Evolutionary conservation across 1,140 invertebrate species (phyloP).

Genomic region (Gyrodactylus bullatarudis): DNA sequence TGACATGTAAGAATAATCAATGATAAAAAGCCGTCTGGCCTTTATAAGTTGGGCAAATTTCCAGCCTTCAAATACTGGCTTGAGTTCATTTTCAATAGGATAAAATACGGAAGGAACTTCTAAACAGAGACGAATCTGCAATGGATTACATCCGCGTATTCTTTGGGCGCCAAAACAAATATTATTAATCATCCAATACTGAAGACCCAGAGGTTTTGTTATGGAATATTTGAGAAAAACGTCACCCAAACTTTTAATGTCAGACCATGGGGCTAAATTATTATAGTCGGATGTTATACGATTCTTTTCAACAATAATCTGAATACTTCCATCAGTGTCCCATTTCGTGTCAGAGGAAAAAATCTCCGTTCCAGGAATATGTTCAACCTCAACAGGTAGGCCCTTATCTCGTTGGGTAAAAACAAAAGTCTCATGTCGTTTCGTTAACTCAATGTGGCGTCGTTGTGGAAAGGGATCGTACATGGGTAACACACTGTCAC

Average conservation of each 20-base stretch:
- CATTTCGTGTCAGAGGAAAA: background rate
- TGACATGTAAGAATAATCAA: slow-evolving; percentile 20
- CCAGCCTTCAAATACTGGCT: slow-evolving; percentile 19
- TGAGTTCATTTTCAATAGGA: slow-evolving; percentile 19
- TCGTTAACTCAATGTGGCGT: background rate
- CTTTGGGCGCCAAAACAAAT: slow-evolving; percentile 14
- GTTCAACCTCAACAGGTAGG: background rate
- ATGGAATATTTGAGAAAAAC: background rate
- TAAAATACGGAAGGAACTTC: slow-evolving; percentile 18
- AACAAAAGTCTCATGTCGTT: background rate
- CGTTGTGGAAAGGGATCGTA: slow-evolving; percentile 11
- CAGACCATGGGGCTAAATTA: background rate
- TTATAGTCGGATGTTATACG: background rate
- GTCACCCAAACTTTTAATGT: background rate
- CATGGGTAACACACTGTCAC: slow-evolving; percentile 22
- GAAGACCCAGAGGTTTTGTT: background rate
- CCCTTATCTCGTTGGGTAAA: background rate
- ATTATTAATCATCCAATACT: slow-evolving; percentile 13
- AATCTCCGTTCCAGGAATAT: background rate
- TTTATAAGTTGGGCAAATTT: slow-evolving; percentile 18
- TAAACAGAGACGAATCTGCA: slow-evolving; percentile 18
- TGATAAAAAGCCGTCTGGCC: slow-evolving; percentile 21
- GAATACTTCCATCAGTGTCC: background rate
- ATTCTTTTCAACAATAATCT: background rate
- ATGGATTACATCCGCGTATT: slow-evolving; percentile 17